Evolutionary conservation across 1,140 invertebrate genomes (phyloP), one percentile per base, ranked within the genome.

Genomic region (Laupala kohalensis): DNA sequence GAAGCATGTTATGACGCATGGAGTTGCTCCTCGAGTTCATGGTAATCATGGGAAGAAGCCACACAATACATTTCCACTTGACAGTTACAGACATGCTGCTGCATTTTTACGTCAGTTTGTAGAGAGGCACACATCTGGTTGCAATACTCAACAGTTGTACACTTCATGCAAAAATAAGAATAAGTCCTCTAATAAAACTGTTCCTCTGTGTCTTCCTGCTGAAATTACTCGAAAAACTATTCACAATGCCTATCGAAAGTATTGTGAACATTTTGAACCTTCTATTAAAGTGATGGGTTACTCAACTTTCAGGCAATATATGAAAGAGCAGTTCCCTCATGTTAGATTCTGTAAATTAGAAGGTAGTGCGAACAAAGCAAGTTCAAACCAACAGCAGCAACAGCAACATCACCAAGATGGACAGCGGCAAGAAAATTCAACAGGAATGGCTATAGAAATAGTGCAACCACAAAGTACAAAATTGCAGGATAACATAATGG

Each of bases 311-410:
- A 81, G 89, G 71, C 86, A 89, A 75, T 92, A 92, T 76, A 88
- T 92, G 86, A 91, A 90, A 77, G 88, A 90, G 75, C 89, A 91
- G 77, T 92, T 92, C 79, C 89, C 90, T 2, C 87, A 91, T 76
- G 86, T 91, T 2, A 89, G 88, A 77, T 91, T 91, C 77, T 86
- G 86, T 71, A 90, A 90, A 79, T 13, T 72, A 12, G 71, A 72
- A 62, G 25, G 25, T 19, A 67, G 53, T 19, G 25, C 24, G 6
- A 66, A 25, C 29, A 29, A 65, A 28, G 23, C 25, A 2, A 13
- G 12, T 9, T 65, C 81, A 83, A 74, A 75, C 73, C 82, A 82
- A 28, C 82, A 83, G 76, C 82, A 83, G 73, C 81, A 83, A 77
- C 82, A 84, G 75, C 81, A 83, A 75, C 81, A 69, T 2, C 66